Percentiles rank a stretch among this genome's conserved stretches.
Conservation (phyloP, 2,113 vertebrate genomes). For the Pterocles burchelli region DNA sequence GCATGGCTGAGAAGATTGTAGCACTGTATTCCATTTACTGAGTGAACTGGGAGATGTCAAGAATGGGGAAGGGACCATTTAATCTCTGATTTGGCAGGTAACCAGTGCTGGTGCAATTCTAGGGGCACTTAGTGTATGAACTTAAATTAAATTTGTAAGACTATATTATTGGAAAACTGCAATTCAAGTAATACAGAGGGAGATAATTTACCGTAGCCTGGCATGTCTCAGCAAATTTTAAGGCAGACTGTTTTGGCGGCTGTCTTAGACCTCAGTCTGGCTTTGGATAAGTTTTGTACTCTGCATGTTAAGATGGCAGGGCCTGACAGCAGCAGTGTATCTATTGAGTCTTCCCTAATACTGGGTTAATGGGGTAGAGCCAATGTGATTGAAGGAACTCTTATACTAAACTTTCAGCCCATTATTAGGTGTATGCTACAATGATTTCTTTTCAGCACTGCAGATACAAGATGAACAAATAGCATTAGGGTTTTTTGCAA, state of each 20-base stretch:
- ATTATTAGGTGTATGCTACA: background rate
- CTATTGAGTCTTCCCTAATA: background rate
- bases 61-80: background rate
- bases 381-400: background rate
- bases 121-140: background rate
- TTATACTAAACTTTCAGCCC: background rate
- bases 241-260: background rate
- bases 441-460: background rate
- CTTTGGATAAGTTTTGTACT: conserved; percentile 4
- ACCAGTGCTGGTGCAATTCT: background rate
- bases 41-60: background rate
- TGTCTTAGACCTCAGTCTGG: background rate
- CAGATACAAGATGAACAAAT: background rate
- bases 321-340: background rate
- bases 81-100: background rate
- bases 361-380: background rate
- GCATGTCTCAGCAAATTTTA: background rate
- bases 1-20: background rate
- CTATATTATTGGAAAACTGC: background rate
- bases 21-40: background rate
- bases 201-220: background rate
- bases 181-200: background rate
- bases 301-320: background rate
- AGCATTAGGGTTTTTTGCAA: background rate
- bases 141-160: background rate